A percentile compares a stretch with the other conserved stretches of the same genome.
Conservation (phyloP, 2,113 vertebrate species). For the Vimba vimba region DNA sequence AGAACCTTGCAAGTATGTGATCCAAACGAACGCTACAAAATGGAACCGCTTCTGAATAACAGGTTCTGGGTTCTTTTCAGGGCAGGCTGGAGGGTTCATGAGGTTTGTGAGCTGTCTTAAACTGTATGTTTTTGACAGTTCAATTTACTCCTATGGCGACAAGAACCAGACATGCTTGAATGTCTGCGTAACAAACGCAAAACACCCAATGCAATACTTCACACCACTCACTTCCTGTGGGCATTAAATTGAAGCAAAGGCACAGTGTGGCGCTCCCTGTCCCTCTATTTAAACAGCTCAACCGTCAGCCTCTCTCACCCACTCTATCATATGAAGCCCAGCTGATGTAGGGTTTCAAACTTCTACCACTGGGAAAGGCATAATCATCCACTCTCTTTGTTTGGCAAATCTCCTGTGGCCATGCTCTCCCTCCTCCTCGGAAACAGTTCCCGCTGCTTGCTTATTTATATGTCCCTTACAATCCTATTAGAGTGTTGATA, state of each 20-base stretch:
- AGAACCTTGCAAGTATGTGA: not conserved
- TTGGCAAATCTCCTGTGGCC: constrained; percentile 27
- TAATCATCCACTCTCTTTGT: constrained; percentile 40
- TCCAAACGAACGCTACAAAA: not conserved
- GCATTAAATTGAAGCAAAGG: constrained; percentile 24
- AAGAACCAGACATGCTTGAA: constrained; percentile 2
- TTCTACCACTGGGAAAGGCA: constrained; percentile 3
- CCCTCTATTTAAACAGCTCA: not conserved
- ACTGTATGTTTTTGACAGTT: constrained; percentile 33
- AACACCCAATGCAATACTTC: constrained; percentile 7
- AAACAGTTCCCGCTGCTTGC: constrained; percentile 20
- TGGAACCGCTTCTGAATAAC: not conserved
- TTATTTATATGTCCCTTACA: constrained; percentile 58
- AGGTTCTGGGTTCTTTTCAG: not conserved
- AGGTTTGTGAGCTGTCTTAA: constrained; percentile 14
- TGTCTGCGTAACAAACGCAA: constrained; percentile 31
- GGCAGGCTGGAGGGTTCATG: not conserved
- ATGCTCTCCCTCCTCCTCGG: constrained; percentile 1
- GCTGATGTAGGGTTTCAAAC: constrained; percentile 42
- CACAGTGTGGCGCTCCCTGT: not conserved
- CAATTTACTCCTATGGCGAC: constrained; percentile 42
- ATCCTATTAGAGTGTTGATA: constrained; percentile 54
- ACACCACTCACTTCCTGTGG: not conserved
- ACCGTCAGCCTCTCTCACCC: not conserved
- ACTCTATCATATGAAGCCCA: constrained; percentile 18